phyloP scores from a whole-genome alignment of 2,113 vertebrate species.

The Mixornis gularis region DNA sequence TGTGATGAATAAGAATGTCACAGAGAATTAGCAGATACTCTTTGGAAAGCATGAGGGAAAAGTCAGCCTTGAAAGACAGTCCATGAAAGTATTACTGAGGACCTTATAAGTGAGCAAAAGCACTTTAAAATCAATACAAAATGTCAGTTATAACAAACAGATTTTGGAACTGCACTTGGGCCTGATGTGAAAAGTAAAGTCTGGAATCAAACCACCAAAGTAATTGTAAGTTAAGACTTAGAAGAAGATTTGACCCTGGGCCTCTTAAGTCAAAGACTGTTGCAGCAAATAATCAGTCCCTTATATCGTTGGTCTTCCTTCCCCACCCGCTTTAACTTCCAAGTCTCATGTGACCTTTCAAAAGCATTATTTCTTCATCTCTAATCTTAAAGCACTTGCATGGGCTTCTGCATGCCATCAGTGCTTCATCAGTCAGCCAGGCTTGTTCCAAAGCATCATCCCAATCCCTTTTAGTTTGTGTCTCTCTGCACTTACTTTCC shows the following conservation, averaged over 20 bases:
- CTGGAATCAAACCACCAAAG: background rate
- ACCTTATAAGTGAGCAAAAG: background rate
- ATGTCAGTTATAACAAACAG: background rate
- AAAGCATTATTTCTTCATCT: background rate
- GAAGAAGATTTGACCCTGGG: background rate
- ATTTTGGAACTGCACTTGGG: background rate
- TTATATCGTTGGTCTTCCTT: background rate
- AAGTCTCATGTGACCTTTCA: background rate
- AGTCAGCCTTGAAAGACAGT: constrained; percentile 11
- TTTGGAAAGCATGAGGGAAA: background rate
- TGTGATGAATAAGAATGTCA: background rate
- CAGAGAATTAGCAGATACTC: background rate
- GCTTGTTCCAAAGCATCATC: background rate
- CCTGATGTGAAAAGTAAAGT: background rate
- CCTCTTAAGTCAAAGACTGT: background rate
- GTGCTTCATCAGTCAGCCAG: background rate
- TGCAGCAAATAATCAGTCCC: background rate
- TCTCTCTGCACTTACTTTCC: constrained; percentile 2
- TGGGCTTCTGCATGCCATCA: background rate
- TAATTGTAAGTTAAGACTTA: background rate
- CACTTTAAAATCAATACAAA: constrained; percentile 4
- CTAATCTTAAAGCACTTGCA: background rate
- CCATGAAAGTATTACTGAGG: background rate
- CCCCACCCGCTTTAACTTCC: background rate
- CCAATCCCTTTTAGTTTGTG: background rate